These are phyloP conservation scores for Melanotus villosus DNA, from an alignment of 2,888 invertebrate species.

Conservation along the genomic window DNA sequence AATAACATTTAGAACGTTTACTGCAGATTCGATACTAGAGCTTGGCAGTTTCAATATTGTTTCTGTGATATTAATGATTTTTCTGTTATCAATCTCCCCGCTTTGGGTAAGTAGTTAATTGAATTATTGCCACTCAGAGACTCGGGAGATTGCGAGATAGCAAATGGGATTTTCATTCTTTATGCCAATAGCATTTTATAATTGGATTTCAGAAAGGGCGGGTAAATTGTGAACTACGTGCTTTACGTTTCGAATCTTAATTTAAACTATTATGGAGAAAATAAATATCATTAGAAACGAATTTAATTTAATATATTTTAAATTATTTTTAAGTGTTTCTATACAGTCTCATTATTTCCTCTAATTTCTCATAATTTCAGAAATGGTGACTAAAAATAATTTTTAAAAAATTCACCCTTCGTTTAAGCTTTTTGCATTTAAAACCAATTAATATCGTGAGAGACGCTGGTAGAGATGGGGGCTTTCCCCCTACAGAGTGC, in stretches of 20 bases:
- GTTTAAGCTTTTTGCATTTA: no score
- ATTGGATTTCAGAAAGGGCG: neutral
- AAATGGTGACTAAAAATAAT: no score
- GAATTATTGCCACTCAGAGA: constrained; percentile 15
- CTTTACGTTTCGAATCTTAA: neutral
- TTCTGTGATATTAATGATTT: constrained; percentile 5
- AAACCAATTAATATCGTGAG: no score
- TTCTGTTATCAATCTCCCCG: constrained; percentile 4
- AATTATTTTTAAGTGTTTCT: no score
- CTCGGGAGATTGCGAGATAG: constrained; percentile 11
- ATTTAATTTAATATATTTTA: no score
- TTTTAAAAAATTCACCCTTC: no score
- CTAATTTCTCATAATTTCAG: no score
- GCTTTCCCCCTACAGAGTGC: no score
- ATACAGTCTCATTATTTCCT: no score
- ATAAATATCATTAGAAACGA: no score
- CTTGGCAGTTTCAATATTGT: neutral
- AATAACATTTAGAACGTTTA: no score
- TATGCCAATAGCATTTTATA: constrained; percentile 12
- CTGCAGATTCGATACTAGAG: neutral
- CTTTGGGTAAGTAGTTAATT: constrained; percentile 9
- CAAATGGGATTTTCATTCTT: constrained; percentile 18
- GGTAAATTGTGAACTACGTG: neutral
- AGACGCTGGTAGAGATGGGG: no score
- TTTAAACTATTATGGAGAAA: neutral